A percentile compares a stretch with the other conserved stretches of the same genome.
Conservation (phyloP, 2,888 invertebrate species). For the Chrysolina haemoptera region DNA sequence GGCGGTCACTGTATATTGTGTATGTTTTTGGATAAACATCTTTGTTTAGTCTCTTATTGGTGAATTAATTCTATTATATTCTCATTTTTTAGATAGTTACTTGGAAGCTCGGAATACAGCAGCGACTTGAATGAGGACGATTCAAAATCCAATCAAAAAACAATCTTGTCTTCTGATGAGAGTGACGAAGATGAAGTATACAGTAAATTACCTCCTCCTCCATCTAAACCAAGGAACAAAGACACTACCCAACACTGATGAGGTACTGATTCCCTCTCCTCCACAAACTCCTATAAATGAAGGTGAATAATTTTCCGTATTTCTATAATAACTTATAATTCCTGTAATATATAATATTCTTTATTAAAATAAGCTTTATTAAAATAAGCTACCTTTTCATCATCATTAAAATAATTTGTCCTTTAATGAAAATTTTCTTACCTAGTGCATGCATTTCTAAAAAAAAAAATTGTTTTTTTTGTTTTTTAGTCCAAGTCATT, state of each 20-base stretch:
- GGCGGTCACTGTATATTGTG: no score
- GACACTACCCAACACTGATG: not conserved
- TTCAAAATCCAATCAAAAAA: not conserved
- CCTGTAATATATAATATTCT: no score
- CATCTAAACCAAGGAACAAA: not conserved
- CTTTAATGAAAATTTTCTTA: no score
- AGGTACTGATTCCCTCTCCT: not conserved
- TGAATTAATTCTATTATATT: not conserved
- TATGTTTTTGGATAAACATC: no score
- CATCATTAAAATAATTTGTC: no score
- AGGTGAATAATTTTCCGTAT: constrained; percentile 18
- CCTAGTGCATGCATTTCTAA: no score
- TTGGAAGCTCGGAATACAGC: constrained; percentile 19
- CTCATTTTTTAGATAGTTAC: constrained; percentile 19
- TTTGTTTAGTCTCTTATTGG: not conserved
- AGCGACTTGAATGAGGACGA: constrained; percentile 16
- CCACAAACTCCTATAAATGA: not conserved
- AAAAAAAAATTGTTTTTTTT: no score
- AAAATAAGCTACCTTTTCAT: no score
- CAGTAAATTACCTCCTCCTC: constrained; percentile 15
- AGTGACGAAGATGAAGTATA: constrained; percentile 8
- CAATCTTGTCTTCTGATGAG: constrained; percentile 10
- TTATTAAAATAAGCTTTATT: no score
- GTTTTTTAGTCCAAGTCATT: no score
- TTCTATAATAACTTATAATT: not conserved